Evolutionary conservation across 2,113 vertebrate genomes (phyloP).

Genomic region (Carettochelys insculpta): DNA sequence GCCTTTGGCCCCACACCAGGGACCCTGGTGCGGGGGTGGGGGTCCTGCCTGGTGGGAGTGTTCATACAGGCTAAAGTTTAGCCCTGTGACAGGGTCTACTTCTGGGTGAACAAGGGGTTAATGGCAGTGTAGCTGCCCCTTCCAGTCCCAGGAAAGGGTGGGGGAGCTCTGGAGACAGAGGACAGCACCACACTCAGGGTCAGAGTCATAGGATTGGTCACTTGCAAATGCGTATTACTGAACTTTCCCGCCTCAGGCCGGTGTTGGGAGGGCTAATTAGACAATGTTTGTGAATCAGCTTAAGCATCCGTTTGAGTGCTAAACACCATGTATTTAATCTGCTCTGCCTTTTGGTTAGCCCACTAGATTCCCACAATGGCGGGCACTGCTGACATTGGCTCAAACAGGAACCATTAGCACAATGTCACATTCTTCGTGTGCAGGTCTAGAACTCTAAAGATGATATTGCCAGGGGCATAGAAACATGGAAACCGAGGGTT

Average conservation of each 20-base stretch:
- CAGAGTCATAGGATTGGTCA: too few species aligned
- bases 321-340: accelerated
- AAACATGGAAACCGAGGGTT: too few species aligned
- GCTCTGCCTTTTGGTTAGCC: not conserved
- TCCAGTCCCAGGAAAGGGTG: accelerated
- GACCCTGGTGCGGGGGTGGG: too few species aligned
- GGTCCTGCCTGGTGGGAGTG: too few species aligned
- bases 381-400: not conserved
- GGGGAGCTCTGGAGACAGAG: not conserved
- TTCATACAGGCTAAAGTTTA: not conserved
- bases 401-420: not conserved
- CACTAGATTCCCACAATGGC: accelerated
- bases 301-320: not conserved
- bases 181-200: too few species aligned
- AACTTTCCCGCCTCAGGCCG: not conserved
- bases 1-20: too few species aligned
- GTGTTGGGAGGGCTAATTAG: not conserved
- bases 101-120: accelerated
- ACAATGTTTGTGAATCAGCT: not conserved
- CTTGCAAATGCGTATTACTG: accelerated
- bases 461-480: too few species aligned
- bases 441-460: too few species aligned
- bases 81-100: accelerated
- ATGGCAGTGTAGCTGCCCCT: accelerated
- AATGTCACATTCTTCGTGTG: too few species aligned